Evolutionary conservation across 2,797 vertebrate genomes (phyloP), one percentile per base, ranked within the genome.

Genomic region (Malurus leucopterus): DNA sequence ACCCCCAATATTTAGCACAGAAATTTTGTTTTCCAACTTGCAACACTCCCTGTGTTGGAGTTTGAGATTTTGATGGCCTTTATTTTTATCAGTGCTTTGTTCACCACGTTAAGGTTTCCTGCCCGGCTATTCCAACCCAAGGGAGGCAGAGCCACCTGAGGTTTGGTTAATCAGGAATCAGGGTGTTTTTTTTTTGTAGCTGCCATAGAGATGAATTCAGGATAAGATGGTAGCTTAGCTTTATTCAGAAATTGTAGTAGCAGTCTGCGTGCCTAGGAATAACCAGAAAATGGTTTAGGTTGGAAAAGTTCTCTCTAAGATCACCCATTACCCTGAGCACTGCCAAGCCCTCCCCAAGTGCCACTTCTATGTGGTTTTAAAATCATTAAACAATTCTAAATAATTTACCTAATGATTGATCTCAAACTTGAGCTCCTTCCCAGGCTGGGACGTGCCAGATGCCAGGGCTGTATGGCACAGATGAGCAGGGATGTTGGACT

Each of bases 401-500:
- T 19, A 2, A 59, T 34, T 41, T 13, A n/a, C 41, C 3, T 19
- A 49, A 16, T 3, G 13, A 17, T 11, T 29, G n/a, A 51, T 38
- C 46, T 24, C 46, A 16, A 49, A 9, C 24, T 67, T 2, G 20
- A 54, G 41, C 41, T 17, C 0, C 22, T 8, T 21, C 13, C 13
- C 20, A 18, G 67, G 64, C 43, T 36, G 50, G 54, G 64, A 32
- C 6, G n/a, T 17, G 26, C 30, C 36, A 8, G 26, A 15, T 50
- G 13, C 54, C 54, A 16, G 70, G 53, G 34, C 53, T 73, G 36
- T 30, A 18, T 14, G 68, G 43, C 59, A 43, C 15, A 4, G 46
- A 44, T 1, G 32, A n/a, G 55, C 57, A 9, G 0, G 1, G 53
- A 13, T 1, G 2, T 5, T 13, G 29, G 29, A 29, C 64, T 54